Percentiles rank a stretch among this genome's conserved stretches.
phyloP scores from a whole-genome alignment of 1,140 invertebrate species.

The Trigoniulus corallinus region DNA sequence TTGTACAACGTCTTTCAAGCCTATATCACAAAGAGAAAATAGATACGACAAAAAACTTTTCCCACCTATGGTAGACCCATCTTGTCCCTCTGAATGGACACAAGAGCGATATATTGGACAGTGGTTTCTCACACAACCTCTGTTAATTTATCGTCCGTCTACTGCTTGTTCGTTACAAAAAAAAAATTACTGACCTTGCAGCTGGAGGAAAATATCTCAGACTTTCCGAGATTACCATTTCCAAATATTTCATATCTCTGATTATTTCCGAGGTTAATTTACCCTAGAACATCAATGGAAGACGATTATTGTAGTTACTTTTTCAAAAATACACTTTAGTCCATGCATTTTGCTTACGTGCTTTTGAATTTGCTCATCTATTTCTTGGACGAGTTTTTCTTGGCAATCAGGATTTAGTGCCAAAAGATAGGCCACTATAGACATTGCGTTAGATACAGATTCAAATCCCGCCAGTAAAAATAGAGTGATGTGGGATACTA shows the following conservation, averaged over 20 bases:
- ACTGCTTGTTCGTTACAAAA: not conserved
- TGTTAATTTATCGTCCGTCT: not conserved
- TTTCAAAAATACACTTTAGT: not conserved
- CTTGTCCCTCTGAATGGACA: too few species aligned
- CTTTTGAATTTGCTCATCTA: slow-evolving; percentile 13
- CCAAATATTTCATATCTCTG: not conserved
- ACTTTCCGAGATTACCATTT: slow-evolving; percentile 1
- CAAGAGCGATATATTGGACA: too few species aligned
- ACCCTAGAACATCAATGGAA: not conserved
- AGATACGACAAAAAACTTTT: too few species aligned
- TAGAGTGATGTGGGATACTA: slow-evolving; percentile 11
- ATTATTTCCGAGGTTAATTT: not conserved
- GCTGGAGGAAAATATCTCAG: not conserved
- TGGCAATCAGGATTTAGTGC: slow-evolving; percentile 27
- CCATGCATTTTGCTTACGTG: not conserved
- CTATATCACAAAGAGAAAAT: too few species aligned
- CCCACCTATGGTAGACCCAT: too few species aligned
- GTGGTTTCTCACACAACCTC: not conserved
- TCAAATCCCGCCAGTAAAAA: slow-evolving; percentile 29
- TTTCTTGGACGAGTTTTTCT: slow-evolving; percentile 26
- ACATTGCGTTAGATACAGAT: slow-evolving; percentile 26
- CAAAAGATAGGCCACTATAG: slow-evolving; percentile 20
- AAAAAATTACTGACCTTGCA: slow-evolving; percentile 15
- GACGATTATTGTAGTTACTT: too few species aligned
- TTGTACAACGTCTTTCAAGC: not conserved